These are phyloP conservation scores for Dasyornis broadbenti DNA, from an alignment of 2,113 vertebrate species.

Conservation along the genomic window DNA sequence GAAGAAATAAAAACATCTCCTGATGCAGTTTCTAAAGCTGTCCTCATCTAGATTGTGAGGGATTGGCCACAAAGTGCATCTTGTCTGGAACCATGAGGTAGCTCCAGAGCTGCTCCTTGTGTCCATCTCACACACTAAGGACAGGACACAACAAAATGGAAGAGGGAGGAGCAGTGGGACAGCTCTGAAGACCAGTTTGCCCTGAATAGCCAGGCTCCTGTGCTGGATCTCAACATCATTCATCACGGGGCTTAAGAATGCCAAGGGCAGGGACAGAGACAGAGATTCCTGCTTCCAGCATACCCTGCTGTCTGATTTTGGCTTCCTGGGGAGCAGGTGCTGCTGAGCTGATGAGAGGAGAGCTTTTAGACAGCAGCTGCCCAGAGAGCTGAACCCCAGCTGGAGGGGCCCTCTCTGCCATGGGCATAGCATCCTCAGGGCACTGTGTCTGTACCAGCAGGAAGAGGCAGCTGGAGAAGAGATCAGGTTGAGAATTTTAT, in stretches of 20 bases:
- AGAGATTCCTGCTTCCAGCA: not conserved
- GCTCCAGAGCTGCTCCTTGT: not conserved
- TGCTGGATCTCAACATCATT: not conserved
- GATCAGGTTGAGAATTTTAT: not conserved
- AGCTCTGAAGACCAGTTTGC: not conserved
- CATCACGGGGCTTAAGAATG: not conserved
- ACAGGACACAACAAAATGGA: not conserved
- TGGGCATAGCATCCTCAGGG: not conserved
- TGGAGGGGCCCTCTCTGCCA: not conserved
- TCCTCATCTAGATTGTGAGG: not conserved
- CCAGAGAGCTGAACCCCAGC: not conserved
- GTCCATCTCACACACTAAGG: not conserved
- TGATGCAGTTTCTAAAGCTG: not conserved
- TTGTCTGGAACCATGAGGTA: not conserved
- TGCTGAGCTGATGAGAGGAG: not conserved
- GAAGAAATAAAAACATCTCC: not conserved
- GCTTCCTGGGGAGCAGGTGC: not conserved
- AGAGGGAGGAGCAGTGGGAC: not conserved
- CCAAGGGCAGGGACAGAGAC: not conserved
- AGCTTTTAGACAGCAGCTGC: not conserved
- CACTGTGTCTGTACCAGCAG: not conserved
- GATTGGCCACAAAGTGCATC: not conserved
- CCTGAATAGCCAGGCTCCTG: not conserved
- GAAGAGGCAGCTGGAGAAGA: not conserved
- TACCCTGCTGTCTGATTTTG: not conserved